phyloP scores from a whole-genome alignment of 2,113 vertebrate genomes.

The Thamnophis sirtalis region DNA sequence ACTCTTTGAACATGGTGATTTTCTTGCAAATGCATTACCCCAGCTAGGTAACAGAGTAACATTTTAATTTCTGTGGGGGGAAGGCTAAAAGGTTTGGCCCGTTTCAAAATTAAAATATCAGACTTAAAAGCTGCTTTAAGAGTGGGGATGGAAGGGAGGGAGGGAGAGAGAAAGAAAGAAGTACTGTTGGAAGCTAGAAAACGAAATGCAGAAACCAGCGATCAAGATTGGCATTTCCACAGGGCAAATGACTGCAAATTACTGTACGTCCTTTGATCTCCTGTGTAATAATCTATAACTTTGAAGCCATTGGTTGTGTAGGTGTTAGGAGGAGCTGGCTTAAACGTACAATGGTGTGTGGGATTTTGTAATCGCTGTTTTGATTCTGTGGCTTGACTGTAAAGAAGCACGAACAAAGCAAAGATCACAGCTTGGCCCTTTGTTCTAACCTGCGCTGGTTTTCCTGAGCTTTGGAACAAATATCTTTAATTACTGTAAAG shows the following conservation, averaged over 20 bases:
- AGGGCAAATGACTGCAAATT: background rate
- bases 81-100: background rate
- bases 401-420: background rate
- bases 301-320: background rate
- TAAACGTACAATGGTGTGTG: background rate
- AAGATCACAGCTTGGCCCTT: no score
- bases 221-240: background rate
- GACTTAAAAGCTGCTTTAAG: background rate
- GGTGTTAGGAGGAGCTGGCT: background rate
- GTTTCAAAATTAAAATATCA: background rate
- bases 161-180: background rate
- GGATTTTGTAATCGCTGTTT: background rate
- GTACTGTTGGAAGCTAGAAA: background rate
- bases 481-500: background rate
- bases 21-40: background rate
- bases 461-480: background rate
- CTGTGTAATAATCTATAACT: background rate
- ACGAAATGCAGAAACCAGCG: background rate
- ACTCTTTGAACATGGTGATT: background rate
- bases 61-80: background rate
- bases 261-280: background rate
- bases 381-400: background rate
- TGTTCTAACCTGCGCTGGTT: background rate
- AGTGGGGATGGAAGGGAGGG: background rate
- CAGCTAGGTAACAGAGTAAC: background rate